phyloP scores from a whole-genome alignment of 2,113 vertebrate species.

The Phocoena sinus region DNA sequence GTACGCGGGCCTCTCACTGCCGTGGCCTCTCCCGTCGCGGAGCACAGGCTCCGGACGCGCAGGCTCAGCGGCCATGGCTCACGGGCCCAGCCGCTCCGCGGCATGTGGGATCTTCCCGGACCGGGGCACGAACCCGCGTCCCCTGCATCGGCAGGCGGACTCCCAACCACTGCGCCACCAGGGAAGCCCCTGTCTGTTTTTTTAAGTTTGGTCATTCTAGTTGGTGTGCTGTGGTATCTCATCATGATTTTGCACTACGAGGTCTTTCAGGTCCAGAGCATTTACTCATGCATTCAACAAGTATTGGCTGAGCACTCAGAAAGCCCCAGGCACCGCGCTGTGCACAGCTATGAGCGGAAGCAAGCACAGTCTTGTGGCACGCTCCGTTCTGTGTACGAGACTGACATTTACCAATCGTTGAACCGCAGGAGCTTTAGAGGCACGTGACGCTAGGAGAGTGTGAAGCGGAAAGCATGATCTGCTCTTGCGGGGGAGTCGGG shows the following conservation, averaged over 20 bases:
- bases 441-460: not conserved
- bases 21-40: too few species aligned
- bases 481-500: not conserved
- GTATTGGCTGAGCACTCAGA: not conserved
- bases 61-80: too few species aligned
- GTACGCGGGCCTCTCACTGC: too few species aligned
- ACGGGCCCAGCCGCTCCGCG: too few species aligned
- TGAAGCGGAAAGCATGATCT: accelerated
- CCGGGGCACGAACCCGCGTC: too few species aligned
- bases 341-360: not conserved
- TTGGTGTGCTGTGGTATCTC: not conserved
- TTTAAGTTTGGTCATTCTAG: too few species aligned
- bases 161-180: too few species aligned
- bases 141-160: too few species aligned
- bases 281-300: not conserved
- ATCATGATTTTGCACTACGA: not conserved
- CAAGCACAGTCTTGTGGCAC: accelerated
- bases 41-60: too few species aligned
- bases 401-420: too few species aligned
- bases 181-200: too few species aligned
- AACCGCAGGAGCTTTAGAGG: not conserved
- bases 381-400: accelerated
- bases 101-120: too few species aligned
- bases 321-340: not conserved
- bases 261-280: not conserved